Base-by-base conservation (phyloP, 2,113 vertebrate genomes). In the Rhynchomys soricoides region DNA sequence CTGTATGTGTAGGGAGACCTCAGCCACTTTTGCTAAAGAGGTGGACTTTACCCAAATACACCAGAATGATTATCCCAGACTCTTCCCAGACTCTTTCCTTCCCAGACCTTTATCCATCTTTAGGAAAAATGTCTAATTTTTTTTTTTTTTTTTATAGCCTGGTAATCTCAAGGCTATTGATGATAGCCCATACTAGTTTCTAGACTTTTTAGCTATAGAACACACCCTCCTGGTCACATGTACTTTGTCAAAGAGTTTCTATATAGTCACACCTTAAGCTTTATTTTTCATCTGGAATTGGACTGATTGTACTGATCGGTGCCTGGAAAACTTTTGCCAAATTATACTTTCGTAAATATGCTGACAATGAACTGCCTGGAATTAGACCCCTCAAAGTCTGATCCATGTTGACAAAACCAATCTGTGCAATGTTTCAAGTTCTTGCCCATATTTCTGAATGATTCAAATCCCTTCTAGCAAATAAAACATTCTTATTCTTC, bases 11-110 rank as follows among this genome's bases (percentile, higher is more conserved):
- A 74, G n/a, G 21, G 0, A 24, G 9, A 24, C 19, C 21, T 73
- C n/a, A 22, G 3, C 9, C 37, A 73, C 5, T 11, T 73, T 24
- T 73, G n/a, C 19, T 24, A 73, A 10, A 22, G 19, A 22, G 71
- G 9, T 11, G 4, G 21, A 24, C n/a, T 0, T 22, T 40, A 40
- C n/a, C n/a, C 21, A n/a, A n/a, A 73, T 73, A 21, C 0, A 0
- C 71, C n/a, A 73, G 17, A 24, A 73, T 1, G 8, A 11, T 73
- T 73, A 43, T 43, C 8, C n/a, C 19, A 40, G n/a, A 73, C 3
- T 22, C 37, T 6, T 43, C 8, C n/a, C 19, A 40, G n/a, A 73
- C 3, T 22, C 37, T 6, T 70, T 31, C 68, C 34, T 71, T 70
- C 70, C 29, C 16, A n/a, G n/a, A 22, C 7, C 70, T 40, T 73